Evolutionary conservation across 2,888 invertebrate genomes (phyloP).

Genomic region (Colostygia pectinataria): DNA sequence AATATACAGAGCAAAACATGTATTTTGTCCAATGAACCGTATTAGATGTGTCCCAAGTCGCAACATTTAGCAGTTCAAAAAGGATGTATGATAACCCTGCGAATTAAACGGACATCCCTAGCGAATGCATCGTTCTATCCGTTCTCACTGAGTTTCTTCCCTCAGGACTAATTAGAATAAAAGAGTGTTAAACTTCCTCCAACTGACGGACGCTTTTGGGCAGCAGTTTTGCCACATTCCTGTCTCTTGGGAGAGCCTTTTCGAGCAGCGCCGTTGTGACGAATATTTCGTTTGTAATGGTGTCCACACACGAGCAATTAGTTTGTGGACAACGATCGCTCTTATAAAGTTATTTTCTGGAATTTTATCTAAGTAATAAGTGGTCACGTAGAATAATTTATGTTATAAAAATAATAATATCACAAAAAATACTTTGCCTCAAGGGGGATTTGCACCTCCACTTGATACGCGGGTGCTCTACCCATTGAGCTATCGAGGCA

Average conservation of each 20-base stretch:
- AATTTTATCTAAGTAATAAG: too few relatives aligned
- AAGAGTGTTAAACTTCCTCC: constrained; percentile 72
- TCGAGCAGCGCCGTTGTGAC: constrained; percentile 39
- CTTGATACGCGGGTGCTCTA: too few relatives aligned
- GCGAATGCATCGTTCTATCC: constrained; percentile 49
- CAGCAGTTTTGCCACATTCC: constrained; percentile 45
- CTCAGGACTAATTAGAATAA: constrained; percentile 72
- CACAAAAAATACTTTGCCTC: too few relatives aligned
- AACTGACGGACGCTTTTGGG: constrained; percentile 61
- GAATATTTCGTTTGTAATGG: constrained; percentile 42
- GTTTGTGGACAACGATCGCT: too few relatives aligned
- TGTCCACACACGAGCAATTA: too few relatives aligned
- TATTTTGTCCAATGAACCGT: background rate
- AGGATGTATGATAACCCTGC: constrained; percentile 45
- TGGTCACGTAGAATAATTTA: too few relatives aligned
- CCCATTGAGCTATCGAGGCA: too few relatives aligned
- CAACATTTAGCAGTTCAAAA: constrained; percentile 26
- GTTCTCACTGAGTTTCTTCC: constrained; percentile 58
- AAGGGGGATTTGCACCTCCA: too few relatives aligned
- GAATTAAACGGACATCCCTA: constrained; percentile 57
- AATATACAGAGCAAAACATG: too few relatives aligned
- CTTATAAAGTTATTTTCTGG: too few relatives aligned
- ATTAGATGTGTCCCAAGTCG: constrained; percentile 17
- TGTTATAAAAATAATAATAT: too few relatives aligned
- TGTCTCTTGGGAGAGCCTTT: constrained; percentile 39